These are phyloP conservation scores for Chalcosyrphus nemorum DNA, from an alignment of 2,888 invertebrate species.

Conservation along the genomic window DNA sequence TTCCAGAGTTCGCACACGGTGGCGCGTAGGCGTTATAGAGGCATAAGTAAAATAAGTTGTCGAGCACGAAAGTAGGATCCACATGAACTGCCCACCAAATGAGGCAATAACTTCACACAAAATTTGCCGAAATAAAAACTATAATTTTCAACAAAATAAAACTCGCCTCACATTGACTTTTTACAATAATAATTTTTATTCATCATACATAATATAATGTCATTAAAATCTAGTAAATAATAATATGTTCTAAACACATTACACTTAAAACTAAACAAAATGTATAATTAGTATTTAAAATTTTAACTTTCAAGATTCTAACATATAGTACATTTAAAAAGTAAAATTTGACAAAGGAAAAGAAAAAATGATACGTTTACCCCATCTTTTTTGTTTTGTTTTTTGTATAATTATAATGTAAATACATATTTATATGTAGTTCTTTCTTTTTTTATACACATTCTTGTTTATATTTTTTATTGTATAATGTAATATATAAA, in stretches of 20 bases:
- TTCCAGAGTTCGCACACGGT: too few relatives aligned
- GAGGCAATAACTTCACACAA: too few relatives aligned
- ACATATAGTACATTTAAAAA: conserved; percentile 50
- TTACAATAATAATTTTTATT: conserved; percentile 67
- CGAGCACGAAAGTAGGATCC: too few relatives aligned
- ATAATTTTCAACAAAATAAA: neutral
- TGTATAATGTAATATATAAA: conserved; percentile 53
- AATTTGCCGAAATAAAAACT: too few relatives aligned
- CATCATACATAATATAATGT: conserved; percentile 48
- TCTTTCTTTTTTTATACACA: conserved; percentile 37
- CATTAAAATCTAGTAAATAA: conserved; percentile 44
- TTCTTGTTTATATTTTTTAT: neutral
- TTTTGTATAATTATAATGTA: conserved; percentile 13
- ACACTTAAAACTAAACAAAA: conserved; percentile 55
- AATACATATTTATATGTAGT: conserved; percentile 50
- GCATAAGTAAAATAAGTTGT: too few relatives aligned
- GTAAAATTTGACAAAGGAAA: neutral
- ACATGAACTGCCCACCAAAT: too few relatives aligned
- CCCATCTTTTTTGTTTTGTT: conserved; percentile 6
- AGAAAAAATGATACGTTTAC: conserved; percentile 12
- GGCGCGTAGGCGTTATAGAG: too few relatives aligned
- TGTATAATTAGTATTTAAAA: conserved; percentile 48
- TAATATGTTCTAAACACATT: conserved; percentile 58
- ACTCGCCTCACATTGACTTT: conserved; percentile 15
- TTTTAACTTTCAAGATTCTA: conserved; percentile 51